These are phyloP conservation scores for Apus apus DNA, from an alignment of 2,113 vertebrate genomes.

Conservation along the genomic window DNA sequence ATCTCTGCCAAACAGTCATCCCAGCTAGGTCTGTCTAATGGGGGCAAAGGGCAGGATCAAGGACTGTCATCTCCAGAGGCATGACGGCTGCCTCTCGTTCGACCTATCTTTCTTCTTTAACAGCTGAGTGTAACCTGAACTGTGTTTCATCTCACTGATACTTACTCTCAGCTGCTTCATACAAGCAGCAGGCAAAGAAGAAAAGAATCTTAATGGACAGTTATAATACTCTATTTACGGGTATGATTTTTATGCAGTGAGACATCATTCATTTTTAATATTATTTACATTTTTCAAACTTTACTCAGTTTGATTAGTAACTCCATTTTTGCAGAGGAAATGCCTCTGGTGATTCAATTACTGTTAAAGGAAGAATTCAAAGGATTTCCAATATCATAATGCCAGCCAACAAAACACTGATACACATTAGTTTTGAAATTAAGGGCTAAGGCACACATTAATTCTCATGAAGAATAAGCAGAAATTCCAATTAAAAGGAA, in stretches of 20 bases:
- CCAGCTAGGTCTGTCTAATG: neutral
- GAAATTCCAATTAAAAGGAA: slow-evolving; percentile 36
- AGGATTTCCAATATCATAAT: neutral
- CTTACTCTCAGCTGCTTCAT: neutral
- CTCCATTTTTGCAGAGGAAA: neutral
- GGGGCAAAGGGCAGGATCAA: slow-evolving; percentile 1
- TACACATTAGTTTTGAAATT: slow-evolving; percentile 20
- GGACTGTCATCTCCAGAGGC: neutral
- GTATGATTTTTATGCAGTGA: neutral
- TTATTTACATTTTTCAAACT: neutral
- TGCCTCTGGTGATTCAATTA: neutral
- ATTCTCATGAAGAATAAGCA: neutral
- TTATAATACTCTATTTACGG: neutral
- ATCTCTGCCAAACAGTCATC: neutral
- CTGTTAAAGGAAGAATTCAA: slow-evolving; percentile 4
- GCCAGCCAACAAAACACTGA: neutral
- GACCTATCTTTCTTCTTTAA: slow-evolving; percentile 46
- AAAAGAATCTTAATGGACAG: neutral
- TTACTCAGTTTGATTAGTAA: neutral
- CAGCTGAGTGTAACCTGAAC: slow-evolving; percentile 38
- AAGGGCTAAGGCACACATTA: neutral
- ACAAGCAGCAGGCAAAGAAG: neutral
- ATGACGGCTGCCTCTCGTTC: slow-evolving; percentile 17
- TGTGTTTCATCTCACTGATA: neutral
- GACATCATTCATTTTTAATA: neutral